phyloP scores from a whole-genome alignment of 2,113 vertebrate genomes.

The Nannospalax galili region DNA sequence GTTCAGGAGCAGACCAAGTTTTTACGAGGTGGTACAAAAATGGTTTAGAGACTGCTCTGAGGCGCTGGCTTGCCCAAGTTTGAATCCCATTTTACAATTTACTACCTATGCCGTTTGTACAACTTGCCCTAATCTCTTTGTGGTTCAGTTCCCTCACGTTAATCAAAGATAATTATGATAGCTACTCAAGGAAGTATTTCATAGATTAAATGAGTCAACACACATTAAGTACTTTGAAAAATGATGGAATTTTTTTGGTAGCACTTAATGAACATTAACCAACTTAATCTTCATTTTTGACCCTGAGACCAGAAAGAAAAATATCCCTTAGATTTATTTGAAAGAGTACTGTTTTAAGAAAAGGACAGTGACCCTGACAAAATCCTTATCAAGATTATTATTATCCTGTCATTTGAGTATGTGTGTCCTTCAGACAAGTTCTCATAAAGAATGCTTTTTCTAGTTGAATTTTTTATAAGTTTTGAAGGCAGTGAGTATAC shows the following conservation, averaged over 20 bases:
- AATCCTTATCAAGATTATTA: neutral
- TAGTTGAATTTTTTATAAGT: neutral
- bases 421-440: conserved; percentile 1
- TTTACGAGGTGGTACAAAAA: neutral
- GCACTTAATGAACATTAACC: neutral
- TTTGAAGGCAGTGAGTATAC: conserved; percentile 9
- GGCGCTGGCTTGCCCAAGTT: neutral
- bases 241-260: neutral
- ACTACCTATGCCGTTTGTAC: neutral
- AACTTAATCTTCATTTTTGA: conserved; percentile 42
- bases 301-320: conserved; percentile 45
- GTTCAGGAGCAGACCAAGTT: conserved; percentile 8
- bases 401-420: neutral
- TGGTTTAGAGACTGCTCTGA: neutral
- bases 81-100: neutral
- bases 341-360: conserved; percentile 23
- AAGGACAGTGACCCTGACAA: neutral
- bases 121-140: neutral
- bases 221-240: conserved; percentile 15
- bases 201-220: conserved; percentile 2
- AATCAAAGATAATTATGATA: conserved; percentile 30
- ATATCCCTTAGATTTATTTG: conserved; percentile 25
- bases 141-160: conserved; percentile 23
- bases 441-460: conserved; percentile 21
- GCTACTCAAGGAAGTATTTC: neutral